A percentile compares a stretch with the other conserved stretches of the same genome.
Conservation (phyloP, 2,888 invertebrate genomes). For the Diachrysia chrysitis region DNA sequence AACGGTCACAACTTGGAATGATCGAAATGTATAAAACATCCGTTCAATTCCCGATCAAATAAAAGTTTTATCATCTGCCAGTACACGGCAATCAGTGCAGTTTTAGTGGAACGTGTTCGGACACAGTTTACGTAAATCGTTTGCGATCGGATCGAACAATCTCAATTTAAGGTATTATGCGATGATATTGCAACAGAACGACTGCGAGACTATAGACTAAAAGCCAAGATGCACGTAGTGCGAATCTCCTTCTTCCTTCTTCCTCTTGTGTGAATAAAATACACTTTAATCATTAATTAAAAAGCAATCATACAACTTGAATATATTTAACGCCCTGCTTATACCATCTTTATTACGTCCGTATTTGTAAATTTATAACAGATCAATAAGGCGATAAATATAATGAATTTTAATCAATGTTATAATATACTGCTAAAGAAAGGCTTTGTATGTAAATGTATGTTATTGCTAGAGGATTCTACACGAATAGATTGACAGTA, state of each 20-base stretch:
- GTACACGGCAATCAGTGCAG: constrained; percentile 68
- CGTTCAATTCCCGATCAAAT: constrained; percentile 55
- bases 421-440: no score
- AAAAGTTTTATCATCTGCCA: constrained; percentile 55
- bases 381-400: no score
- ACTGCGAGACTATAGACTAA: constrained; percentile 54
- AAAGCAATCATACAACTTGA: background rate
- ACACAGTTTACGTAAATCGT: constrained; percentile 78
- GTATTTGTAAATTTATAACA: no score
- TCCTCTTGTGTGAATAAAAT: constrained; percentile 57
- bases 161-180: constrained; percentile 71
- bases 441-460: no score
- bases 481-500: no score
- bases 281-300: constrained; percentile 31
- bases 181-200: constrained; percentile 69
- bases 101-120: constrained; percentile 67
- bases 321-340: no score
- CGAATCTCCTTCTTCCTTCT: constrained; percentile 68
- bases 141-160: constrained; percentile 65
- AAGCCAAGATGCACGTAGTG: constrained; percentile 64
- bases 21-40: constrained; percentile 46
- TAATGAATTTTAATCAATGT: no score
- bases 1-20: constrained; percentile 18
- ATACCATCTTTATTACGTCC: no score
- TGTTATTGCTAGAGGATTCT: no score